Evolutionary conservation across 2,888 invertebrate species (phyloP), one percentile per base, ranked within the genome.

Genomic region (Ophion costatus): DNA sequence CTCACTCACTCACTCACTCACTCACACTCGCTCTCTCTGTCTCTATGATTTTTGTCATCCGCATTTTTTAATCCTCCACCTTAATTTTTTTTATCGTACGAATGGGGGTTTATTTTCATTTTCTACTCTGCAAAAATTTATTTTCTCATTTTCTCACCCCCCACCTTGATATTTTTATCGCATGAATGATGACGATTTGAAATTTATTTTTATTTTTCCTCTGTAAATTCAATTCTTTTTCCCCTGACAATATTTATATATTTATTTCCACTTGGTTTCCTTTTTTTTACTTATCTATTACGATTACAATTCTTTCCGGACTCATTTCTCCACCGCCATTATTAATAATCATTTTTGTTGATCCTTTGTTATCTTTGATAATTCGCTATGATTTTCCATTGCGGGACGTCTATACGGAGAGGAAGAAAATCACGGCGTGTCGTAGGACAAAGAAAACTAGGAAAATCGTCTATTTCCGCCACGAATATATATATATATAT

Each of bases 381-480:
- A 45, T n/a, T 42, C 42, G 14, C 10, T 11, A 24, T 9, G 24
- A 29, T 57, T 14, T 57, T 57, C 6, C n/a, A 42, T 7, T 2
- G 33, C 20, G 29, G 11, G 7, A 71, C 17, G 17, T 3, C 17
- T 5, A 51, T 11, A 38, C 24, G 33, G 17, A n/a, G 64, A 64
- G 24, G 24, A 11, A 66, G 5, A 67, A 67, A 42, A 67, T 67
- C 42, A 29, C 42, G 42, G 10, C 20, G 69, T 66, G 51, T 80
- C 69, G 45, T 56, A 24, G 64, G 70, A 83, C 74, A 67, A 74
- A 69, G 80, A 85, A 87, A 87, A 73, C 59, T 61, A n/a, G 38
- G 82, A 83, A 22, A 80, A 85, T 69, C 1, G 63, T 76, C 74
- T 59, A 78, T 71, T 71, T 73, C 63, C 51, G 61, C 38, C 45